Base-by-base conservation (phyloP, 1,140 invertebrate genomes). In the Neodiprion lecontei region DNA sequence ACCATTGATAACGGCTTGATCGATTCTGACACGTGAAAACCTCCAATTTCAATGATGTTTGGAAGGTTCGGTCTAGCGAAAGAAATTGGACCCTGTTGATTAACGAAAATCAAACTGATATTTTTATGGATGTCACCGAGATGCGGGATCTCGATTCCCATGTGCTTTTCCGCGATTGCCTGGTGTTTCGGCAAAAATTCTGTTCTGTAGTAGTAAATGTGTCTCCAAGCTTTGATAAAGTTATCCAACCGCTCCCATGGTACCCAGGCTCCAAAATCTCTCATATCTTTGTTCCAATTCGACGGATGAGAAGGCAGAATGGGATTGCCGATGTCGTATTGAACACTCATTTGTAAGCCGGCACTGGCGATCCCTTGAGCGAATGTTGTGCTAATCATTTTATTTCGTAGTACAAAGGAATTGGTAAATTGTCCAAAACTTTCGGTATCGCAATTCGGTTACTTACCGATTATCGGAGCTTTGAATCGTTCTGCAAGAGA, bases 1-100 rank as follows among this genome's bases (percentile, higher is more conserved):
- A 87, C 86, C 77, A 84, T 65, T 2, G 84, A 74, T 21, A 87
- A 74, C 12, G 75, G 75, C 61, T 9, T 1, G 69, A 21, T 5
- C 75, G 72, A 11, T 66, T 67, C n/a, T 49, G 40, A 72, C 47
- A 91, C 85, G 75, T 91, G 87, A 72, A 91, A 86, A 61, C 89
- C 88, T 71, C 84, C 90, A n/a, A 90, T 89, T 70, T 87, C 86
- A 9, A 88, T 84, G 76, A 89, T 88, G 79, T 87, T 91, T 1
- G 92, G 88, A 48, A 91, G 75, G 11, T 87, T 81, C 0, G 92
- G 91, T 69, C 88, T 84, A 9, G 89, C 85, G 69, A 89, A 88
- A 69, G 90, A 89, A 9, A 91, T 79, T 4, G 84, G 86, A 9
- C 90, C 87, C 77, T 92, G 90, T 14, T 91, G 90, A 76, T 92